Base-by-base conservation (phyloP, 2,113 vertebrate genomes). In the Syngnathus floridae region DNA sequence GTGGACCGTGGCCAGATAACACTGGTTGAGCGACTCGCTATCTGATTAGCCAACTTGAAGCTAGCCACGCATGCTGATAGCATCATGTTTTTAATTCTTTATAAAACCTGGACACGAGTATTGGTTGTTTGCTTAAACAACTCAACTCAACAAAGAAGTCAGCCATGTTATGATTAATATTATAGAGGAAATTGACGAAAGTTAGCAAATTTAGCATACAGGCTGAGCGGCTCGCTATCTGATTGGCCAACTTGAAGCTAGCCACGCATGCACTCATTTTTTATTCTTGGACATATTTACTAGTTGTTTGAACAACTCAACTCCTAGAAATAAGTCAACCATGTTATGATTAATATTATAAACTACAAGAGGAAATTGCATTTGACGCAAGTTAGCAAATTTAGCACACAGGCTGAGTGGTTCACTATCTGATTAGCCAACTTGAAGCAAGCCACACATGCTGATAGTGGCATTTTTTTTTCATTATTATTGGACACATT, bases 1-100 rank as follows among this genome's bases (percentile, higher is more conserved):
- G 78, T 84, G 82, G 83, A 87, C 82, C 81, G 62, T 88, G 83
- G 81, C 78, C 73, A 85, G 84, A 86, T 84, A 89, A 83, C 82
- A 71, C 77, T 77, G 81, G 73, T 75, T 77, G 76, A 85, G 79
- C 71, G 82, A 66, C 62, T 4, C 76, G 69, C 76, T 81, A 86
- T 86, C 80, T 80, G 81, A 86, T 86, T 87, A 86, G 75, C 70
- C 52, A 65, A 71, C 70, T 79, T 83, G 73, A 83, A 77, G 77
- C 71, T 77, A 77, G 70, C 76, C 81, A 78, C 78, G 71, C 82
- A 69, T 37, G 22, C 73, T 80, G 79, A 83, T 78, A 76, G 72
- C 21, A 66, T 69, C 72, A 16, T 46, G 16, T 16, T 9, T 45
- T 45, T 31, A 31, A 31, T 31, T 31, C 26, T 6, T n/a, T n/a